Percentiles rank a stretch among this genome's conserved stretches.
Conservation (phyloP, 2,888 invertebrate genomes). For the Xylophagus ater region DNA sequence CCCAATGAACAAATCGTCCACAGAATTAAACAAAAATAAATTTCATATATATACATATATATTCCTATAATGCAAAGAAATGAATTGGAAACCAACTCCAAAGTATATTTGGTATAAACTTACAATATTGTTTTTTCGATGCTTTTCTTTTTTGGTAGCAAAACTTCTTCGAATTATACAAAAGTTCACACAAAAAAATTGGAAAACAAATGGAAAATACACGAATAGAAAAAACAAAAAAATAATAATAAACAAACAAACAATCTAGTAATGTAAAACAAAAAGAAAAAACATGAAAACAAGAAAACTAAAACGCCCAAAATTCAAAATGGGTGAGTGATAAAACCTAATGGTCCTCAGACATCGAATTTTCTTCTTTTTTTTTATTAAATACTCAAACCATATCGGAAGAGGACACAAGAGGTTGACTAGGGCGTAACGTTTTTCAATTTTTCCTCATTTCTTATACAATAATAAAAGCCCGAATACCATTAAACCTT, state of each 20-base stretch:
- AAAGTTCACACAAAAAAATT: not conserved
- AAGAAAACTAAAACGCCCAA: not conserved
- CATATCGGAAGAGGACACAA: not conserved
- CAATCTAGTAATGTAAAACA: too few species aligned
- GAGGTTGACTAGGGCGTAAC: not conserved
- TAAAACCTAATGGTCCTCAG: constrained; percentile 5
- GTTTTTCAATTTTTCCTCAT: not conserved
- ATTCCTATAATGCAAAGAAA: too few species aligned
- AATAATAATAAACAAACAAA: not conserved
- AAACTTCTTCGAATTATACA: not conserved
- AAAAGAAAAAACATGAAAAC: constrained; percentile 2
- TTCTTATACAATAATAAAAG: too few species aligned
- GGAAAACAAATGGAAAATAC: not conserved
- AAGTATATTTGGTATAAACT: too few species aligned
- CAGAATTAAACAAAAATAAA: too few species aligned
- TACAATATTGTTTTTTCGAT: too few species aligned
- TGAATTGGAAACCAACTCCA: too few species aligned
- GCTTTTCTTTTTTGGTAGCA: too few species aligned
- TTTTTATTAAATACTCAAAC: too few species aligned
- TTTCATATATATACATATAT: too few species aligned
- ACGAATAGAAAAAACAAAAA: not conserved
- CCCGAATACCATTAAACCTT: too few species aligned
- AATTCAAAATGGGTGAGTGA: not conserved
- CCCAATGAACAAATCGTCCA: too few species aligned
- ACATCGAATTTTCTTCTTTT: constrained; percentile 2